Evolutionary conservation across 2,797 vertebrate species (phyloP).

Genomic region (Orestias chungarensis): DNA sequence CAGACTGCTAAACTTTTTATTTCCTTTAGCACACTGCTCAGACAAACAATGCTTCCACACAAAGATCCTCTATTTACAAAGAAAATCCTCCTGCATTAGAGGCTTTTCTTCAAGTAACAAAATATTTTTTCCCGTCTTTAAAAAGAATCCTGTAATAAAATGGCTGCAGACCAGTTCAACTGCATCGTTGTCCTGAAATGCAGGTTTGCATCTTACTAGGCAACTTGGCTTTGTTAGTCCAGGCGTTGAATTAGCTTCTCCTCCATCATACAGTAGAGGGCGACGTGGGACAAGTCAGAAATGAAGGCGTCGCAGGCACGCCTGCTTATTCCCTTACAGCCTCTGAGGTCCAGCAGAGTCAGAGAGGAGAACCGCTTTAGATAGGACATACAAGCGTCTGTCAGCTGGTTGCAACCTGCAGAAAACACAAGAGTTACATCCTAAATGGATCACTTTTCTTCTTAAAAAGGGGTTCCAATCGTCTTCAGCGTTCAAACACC

Average conservation of each 20-base stretch:
- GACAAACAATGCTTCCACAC: not conserved
- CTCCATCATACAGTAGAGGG: conserved; percentile 94
- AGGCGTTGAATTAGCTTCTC: conserved; percentile 98
- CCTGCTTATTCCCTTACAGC: conserved; percentile 89
- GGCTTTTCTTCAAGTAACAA: not conserved
- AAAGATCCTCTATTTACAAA: not conserved
- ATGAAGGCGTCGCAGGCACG: conserved; percentile 94
- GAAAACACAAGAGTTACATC: conserved; percentile 1
- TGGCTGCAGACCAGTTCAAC: not conserved
- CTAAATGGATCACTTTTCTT: not conserved
- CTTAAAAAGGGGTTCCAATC: too few species aligned
- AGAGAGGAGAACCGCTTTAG: conserved; percentile 90
- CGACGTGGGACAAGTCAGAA: conserved; percentile 93
- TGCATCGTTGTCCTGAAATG: not conserved
- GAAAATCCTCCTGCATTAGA: not conserved
- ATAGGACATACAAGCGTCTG: conserved; percentile 90
- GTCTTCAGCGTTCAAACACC: not conserved
- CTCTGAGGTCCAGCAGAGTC: conserved; percentile 91
- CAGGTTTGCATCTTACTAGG: not conserved
- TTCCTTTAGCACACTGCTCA: not conserved
- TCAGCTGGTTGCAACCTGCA: conserved; percentile 92
- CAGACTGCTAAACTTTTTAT: not conserved
- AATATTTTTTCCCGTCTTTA: not conserved
- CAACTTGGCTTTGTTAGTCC: conserved; percentile 49
- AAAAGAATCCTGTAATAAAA: not conserved